Conservation (phyloP, 2,113 vertebrate genomes). For the Drymodes brunneopygia region DNA sequence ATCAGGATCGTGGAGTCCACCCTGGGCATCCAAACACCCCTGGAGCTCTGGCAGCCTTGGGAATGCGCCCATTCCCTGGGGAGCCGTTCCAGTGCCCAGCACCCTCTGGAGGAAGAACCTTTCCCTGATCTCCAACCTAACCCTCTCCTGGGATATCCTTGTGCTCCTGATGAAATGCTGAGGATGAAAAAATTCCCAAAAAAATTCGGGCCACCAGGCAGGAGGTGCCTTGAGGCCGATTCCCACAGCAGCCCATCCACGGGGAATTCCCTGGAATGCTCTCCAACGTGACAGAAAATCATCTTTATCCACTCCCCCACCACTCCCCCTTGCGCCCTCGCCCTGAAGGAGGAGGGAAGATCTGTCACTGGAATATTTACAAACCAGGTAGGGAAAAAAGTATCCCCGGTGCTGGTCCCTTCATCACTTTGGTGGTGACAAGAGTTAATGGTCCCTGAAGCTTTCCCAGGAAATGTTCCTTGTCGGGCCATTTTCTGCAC, state of each 20-base stretch:
- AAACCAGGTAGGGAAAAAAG: neutral
- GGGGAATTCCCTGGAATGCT: neutral
- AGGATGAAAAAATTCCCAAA: neutral
- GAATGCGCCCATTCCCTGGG: neutral
- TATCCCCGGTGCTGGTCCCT: neutral
- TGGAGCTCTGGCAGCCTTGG: neutral
- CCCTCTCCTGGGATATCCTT: neutral
- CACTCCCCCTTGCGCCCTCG: neutral
- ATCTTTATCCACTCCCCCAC: neutral
- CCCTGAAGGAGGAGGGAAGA: neutral
- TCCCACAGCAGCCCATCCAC: fast-evolving
- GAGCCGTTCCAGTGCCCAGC: neutral
- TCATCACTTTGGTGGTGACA: slow-evolving; percentile 41
- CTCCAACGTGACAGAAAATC: neutral
- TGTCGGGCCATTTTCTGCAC: slow-evolving; percentile 33
- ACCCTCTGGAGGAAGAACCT: neutral
- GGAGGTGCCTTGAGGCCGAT: neutral
- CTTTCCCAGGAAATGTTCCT: slow-evolving; percentile 53
- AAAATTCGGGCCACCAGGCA: neutral
- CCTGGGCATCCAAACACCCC: neutral
- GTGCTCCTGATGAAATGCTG: neutral
- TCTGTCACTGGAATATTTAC: neutral
- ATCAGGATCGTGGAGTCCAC: neutral
- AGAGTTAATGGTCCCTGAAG: slow-evolving; percentile 52
- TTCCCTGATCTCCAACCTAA: neutral